Conservation (phyloP, 2,888 invertebrate species). For the Acronicta alni region DNA sequence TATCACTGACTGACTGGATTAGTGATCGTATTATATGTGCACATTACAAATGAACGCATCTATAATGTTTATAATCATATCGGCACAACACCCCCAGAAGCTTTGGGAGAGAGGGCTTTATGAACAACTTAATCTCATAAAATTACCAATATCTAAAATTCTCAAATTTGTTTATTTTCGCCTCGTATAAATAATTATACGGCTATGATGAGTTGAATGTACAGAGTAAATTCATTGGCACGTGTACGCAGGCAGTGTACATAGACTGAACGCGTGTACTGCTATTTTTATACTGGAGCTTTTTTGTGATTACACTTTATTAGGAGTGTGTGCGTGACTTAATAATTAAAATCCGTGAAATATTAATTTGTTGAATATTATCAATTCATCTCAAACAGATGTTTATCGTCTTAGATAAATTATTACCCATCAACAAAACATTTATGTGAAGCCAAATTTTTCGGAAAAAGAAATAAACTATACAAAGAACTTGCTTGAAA, state of each 20-base stretch:
- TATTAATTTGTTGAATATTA: constrained; percentile 5
- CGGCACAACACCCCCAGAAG: background rate
- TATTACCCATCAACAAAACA: no score
- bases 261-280: constrained; percentile 62
- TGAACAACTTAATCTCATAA: constrained; percentile 29
- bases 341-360: constrained; percentile 9
- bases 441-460: no score
- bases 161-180: constrained; percentile 56
- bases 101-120: constrained; percentile 15
- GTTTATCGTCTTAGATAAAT: no score
- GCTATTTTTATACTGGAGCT: constrained; percentile 73
- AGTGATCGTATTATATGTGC: background rate
- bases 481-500: no score
- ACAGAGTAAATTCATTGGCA: constrained; percentile 67
- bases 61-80: background rate
- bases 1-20: no score
- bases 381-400: no score
- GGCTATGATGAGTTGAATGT: constrained; percentile 52
- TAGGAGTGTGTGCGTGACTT: constrained; percentile 30
- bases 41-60: background rate
- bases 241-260: constrained; percentile 64
- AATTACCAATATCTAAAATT: constrained; percentile 35
- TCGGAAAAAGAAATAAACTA: no score
- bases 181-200: constrained; percentile 53
- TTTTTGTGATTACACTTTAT: constrained; percentile 70